Base-by-base conservation (phyloP, 2,888 invertebrate genomes). In the Agrochola macilenta region DNA sequence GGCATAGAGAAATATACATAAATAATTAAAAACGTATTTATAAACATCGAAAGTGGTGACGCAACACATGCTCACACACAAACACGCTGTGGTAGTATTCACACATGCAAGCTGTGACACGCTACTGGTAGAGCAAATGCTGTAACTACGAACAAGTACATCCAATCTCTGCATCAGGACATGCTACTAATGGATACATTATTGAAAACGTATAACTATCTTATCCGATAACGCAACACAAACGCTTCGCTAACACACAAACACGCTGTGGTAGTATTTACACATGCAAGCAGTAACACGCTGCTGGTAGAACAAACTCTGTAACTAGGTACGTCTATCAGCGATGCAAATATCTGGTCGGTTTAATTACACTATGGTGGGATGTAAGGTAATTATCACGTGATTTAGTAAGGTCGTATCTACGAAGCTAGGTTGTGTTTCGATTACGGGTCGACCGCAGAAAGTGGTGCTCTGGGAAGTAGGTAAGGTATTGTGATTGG, bases 401-500 rank as follows among this genome's bases (percentile, higher is more conserved):
- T 78, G 86, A 83, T 82, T 85, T 85, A 82, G 74, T 82, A 49
- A 66, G 74, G 78, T 78, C 35, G 60, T 20, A 65, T 39, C 52
- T 39, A 58, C 66, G 26, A 26, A 68, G 66, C 39, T 61, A 43
- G 71, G 63, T 30, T 26, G n/a, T 72, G 84, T 75, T 84, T 57
- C 7, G 63, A 63, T 61, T 70, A 46, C 35, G 35, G 54, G 35
- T 49, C 30, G 61, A 84, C 81, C 84, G 66, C 81, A 30, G 83
- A 64, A 65, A 73, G 14, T 65, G n/a, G 35, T 3, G 57, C 17
- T n/a, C 69, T 30, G 79, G 58, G 69, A 78, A 79, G 39, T n/a
- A 54, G 49, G n/a, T 65, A 60, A 69, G 30, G 39, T 54, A 78
- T 82, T 77, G 77, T 69, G 35, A 43, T 82, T 54, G 46, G 54